Conservation (phyloP, 53 echinoderm and acorn worm species). For the Luidia sarsii region DNA sequence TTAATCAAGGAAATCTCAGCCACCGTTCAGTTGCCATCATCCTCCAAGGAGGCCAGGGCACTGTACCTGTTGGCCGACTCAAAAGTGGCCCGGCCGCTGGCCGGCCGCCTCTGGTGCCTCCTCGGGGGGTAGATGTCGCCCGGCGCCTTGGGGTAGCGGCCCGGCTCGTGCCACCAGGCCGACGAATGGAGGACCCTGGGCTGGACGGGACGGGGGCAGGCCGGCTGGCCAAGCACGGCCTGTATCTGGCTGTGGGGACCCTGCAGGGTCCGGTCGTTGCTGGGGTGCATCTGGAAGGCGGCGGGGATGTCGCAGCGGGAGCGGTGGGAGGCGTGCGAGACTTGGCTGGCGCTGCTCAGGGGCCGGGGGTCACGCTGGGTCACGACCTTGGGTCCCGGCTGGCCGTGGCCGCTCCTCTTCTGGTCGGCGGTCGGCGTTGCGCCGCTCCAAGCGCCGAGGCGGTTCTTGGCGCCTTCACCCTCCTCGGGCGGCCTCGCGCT, state of each 20-base stretch:
- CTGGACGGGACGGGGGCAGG: conserved; percentile 63
- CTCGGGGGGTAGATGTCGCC: conserved; percentile 74
- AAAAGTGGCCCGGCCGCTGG: conserved; percentile 11
- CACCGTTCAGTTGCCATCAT: conserved; percentile 13
- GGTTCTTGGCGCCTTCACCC: conserved; percentile 16
- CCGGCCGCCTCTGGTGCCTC: conserved; percentile 78
- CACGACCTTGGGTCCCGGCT: background rate
- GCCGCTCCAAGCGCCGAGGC: conserved; percentile 13
- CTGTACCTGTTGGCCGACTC: conserved; percentile 28
- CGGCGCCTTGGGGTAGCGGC: conserved; percentile 77
- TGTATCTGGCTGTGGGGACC: conserved; percentile 86
- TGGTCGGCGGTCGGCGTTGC: background rate
- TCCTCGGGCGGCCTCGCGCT: background rate
- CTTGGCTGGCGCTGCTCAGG: conserved; percentile 62
- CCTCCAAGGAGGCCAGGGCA: conserved; percentile 26
- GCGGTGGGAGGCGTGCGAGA: conserved; percentile 56
- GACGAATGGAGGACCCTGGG: conserved; percentile 62
- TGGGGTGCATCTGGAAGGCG: conserved; percentile 71
- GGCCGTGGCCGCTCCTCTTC: conserved; percentile 4
- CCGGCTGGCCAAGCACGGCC: conserved; percentile 71
- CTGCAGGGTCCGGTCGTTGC: conserved; percentile 62
- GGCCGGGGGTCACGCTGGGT: conserved; percentile 23
- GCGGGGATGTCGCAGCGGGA: conserved; percentile 66
- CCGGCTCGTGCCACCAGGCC: conserved; percentile 83
- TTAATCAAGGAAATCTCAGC: too few relatives aligned